Base-by-base conservation (phyloP, 35 echinoderm and acorn worm genomes). In the Eucidaris tribuloides region DNA sequence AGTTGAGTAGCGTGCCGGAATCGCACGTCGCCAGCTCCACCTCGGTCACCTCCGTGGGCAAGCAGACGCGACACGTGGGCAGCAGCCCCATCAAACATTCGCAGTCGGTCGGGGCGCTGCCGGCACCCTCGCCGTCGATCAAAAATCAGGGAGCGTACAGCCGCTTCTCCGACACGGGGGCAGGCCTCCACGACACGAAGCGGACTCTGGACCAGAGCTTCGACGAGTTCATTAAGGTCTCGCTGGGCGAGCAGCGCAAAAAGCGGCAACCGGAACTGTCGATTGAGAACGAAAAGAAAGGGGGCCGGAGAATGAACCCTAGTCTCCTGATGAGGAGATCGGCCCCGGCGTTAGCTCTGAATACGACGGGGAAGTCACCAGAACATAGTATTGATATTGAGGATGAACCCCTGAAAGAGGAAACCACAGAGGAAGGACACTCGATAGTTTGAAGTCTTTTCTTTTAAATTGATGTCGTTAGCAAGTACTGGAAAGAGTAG, bases 171-270 rank as follows among this genome's bases (percentile, higher is more conserved):
- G 85, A 88, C 19, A n/a, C 85, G 7, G 60, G 80, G 38, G 80
- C 39, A 40, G 85, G 85, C 24, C 57, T 80, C 55, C 65, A 24
- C 43, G 33, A 39, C 56, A 81, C 17, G 59, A 74, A 88, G 77
- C 77, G 87, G 44, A 94, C 92, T 32, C 54, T 94, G 42, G 88
- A 94, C 65, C 92, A 94, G 72, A 94, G 92, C 45, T 94, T 94
- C 77, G 92, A 94, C 70, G 92, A 94, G 82, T 94, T 94, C 42
- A 94, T 94, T 66, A 79, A 85, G 45, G 30, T 64, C 34, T 89
- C 88, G 52, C 71, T 94, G 35, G 92, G 89, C 48, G 92, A 94
- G 23, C 92, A 94, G 92, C 74, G 92, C 25, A 89, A 89, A 70
- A 71, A 72, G 65, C 58, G 92, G 72, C 80, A 65, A 27, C 62